phyloP scores from a whole-genome alignment of 2,888 invertebrate genomes.

The Caenorhabditis parvicauda region DNA sequence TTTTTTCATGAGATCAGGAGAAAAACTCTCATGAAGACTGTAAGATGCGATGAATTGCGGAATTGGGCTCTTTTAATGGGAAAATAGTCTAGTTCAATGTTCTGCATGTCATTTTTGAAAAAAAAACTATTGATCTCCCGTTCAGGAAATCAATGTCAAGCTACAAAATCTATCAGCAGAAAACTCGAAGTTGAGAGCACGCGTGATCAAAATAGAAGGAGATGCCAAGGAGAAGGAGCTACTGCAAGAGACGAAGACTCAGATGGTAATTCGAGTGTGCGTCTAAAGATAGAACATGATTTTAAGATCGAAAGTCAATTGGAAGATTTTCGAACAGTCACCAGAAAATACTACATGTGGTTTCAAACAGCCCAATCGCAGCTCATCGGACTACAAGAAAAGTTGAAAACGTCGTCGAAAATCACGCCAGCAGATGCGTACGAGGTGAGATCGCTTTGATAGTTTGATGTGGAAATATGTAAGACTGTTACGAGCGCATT shows the following conservation, averaged over 20 bases:
- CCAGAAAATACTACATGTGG: conserved; percentile 30
- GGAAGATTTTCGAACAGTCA: conserved; percentile 14
- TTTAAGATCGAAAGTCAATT: background rate
- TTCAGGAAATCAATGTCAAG: no score
- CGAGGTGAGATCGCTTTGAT: no score
- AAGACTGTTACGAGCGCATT: no score
- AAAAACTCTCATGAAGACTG: no score
- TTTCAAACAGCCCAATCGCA: conserved; percentile 20
- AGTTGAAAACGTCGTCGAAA: conserved; percentile 4
- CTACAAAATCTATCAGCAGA: no score
- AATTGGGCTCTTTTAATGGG: no score
- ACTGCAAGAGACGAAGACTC: conserved; percentile 1
- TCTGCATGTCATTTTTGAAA: no score
- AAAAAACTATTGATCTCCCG: no score
- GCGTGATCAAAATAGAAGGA: conserved; percentile 5
- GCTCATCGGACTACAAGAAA: conserved; percentile 8
- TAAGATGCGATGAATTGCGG: no score
- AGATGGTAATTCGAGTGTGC: background rate
- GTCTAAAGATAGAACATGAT: background rate
- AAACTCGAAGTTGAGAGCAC: conserved; percentile 6
- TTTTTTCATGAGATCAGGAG: no score
- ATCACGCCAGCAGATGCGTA: background rate
- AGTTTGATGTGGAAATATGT: conserved; percentile 6
- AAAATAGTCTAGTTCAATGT: no score
- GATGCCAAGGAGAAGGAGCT: background rate